phyloP scores from a whole-genome alignment of 2,113 vertebrate species.

The Vulpes lagopus region DNA sequence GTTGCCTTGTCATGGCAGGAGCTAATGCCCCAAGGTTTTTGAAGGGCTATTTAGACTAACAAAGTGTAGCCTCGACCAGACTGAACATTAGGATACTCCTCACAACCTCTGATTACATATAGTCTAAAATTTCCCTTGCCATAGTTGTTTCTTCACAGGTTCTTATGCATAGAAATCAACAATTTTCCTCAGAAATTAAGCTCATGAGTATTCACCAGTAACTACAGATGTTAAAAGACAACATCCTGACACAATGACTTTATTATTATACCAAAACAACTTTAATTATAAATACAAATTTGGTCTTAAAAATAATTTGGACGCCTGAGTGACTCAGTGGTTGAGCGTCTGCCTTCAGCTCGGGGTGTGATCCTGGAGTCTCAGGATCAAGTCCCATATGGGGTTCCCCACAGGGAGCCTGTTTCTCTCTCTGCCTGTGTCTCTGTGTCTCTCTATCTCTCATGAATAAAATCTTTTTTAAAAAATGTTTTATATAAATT shows the following conservation, averaged over 20 bases:
- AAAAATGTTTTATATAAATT: neutral
- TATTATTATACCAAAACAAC: neutral
- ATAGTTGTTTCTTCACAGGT: neutral
- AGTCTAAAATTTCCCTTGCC: neutral
- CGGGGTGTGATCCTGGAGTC: too few relatives aligned
- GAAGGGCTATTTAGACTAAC: neutral
- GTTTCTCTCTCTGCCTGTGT: too few relatives aligned
- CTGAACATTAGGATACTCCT: neutral
- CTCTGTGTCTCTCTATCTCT: too few relatives aligned
- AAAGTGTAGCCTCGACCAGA: neutral
- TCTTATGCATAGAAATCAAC: neutral
- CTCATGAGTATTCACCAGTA: neutral
- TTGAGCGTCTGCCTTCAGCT: too few relatives aligned
- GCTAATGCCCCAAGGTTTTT: neutral
- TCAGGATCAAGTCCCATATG: too few relatives aligned
- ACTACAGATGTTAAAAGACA: neutral
- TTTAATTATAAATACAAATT: neutral
- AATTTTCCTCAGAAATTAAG: neutral
- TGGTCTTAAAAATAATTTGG: neutral
- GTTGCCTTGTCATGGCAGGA: neutral
- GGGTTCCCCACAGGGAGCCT: too few relatives aligned
- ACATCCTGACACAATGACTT: neutral
- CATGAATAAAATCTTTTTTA: neutral
- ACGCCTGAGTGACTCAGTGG: too few relatives aligned
- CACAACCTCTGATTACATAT: neutral